Evolutionary conservation across 2,113 vertebrate species (phyloP), one percentile per base, ranked within the genome.

Genomic region (Himantopus leucocephalus): DNA sequence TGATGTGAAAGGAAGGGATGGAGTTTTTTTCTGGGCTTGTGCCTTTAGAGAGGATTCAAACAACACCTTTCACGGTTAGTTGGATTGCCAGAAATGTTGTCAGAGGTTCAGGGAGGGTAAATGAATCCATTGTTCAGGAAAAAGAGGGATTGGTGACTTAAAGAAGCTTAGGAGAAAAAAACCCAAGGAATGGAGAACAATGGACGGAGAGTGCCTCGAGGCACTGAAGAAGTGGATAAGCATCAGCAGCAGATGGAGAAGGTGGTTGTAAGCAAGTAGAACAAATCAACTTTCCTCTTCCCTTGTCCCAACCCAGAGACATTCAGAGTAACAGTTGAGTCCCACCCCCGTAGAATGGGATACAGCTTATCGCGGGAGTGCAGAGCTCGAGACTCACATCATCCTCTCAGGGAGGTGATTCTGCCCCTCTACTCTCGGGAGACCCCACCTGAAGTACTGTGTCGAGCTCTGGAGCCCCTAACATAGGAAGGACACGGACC

Each of bases 31-130:
- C 75, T 37, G n/a, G 37, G 47, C 11, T 79, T 4, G 4, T 66
- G 92, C 64, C 10, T 45, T 39, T 23, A 19, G 45, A 27, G 20
- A 55, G 23, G 10, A 23, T 50, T 11, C 52, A 56, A 66, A 55
- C 17, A 22, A 37, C 22, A 5, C 0, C 21, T 55, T 30, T 48
- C 43, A 14, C 1, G 3, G 68, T 11, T 10, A 26, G 27, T 0
- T 59, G 63, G 56, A 32, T 62, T 74, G 76, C 26, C 39, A n/a
- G 41, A 68, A 56, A 41, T 35, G 52, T 47, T 63, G 71, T 29
- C 52, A 12, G 47, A 66, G 29, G 20, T 34, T 45, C 47, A 23
- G 27, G 66, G 20, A 32, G 47, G 16, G 52, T 34, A 47, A 59
- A 53, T 16, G 24, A 63, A 68, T 39, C 56, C 0, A 1, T 12